Base-by-base conservation (phyloP, 2,797 vertebrate species). In the Pachyuromys duprasi region DNA sequence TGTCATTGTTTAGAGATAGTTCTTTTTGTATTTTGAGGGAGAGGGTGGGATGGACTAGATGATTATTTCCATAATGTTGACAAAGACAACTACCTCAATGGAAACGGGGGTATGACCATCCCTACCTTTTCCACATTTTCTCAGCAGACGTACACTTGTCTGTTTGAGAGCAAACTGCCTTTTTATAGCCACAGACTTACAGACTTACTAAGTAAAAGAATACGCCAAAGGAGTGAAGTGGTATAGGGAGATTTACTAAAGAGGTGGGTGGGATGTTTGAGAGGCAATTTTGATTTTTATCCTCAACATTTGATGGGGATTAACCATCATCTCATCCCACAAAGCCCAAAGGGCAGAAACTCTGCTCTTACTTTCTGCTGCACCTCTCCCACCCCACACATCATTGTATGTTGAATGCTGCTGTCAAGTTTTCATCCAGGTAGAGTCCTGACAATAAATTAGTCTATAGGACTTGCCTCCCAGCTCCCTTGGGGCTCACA, bases 41-140 rank as follows among this genome's bases (percentile, higher is more conserved):
- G 95, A 95, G 98, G 98, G 98, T 95, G 97, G 98, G 97, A 97
- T 98, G 98, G 98, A 98, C 98, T 26, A 99, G 97, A 98, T 98
- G 98, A 99, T 97, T 98, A 94, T 98, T 97, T 98, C 96, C 98
- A 96, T 97, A 98, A 98, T 98, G 98, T 99, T 99, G 97, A 98
- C 96, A 97, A 99, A 99, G 99, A 99, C 99, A 98, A 99, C 99
- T 99, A 99, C 99, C 99, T 99, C 99, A 99, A 98, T 97, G 99
- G 99, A 99, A 98, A 99, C 98, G 98, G 98, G 94, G 90, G 98
- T 99, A 98, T 98, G 98, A 96, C 95, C 92, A 97, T 98, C 98
- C 98, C 98, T 98, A 65, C 98, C 98, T 98, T 98, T 98, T 96
- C 98, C 95, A 31, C 95, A 80, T 74, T 93, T 97, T 97, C 96